Conservation (phyloP, 2,113 vertebrate species). For the Dromas ardeola region DNA sequence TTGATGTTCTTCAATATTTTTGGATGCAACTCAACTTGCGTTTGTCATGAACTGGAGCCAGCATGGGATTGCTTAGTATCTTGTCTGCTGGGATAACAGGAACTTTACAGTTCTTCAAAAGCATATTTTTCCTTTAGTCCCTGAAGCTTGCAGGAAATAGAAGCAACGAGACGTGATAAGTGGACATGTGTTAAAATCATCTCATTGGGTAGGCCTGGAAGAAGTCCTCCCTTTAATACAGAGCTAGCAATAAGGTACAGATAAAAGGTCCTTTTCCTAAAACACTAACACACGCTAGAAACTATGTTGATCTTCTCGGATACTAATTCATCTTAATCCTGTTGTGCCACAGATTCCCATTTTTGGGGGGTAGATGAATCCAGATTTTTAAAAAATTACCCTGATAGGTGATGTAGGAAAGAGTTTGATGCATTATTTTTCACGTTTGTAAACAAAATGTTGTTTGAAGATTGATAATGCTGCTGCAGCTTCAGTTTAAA, state of each 20-base stretch:
- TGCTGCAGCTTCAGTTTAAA: not conserved
- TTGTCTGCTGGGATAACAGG: not conserved
- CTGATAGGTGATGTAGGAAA: not conserved
- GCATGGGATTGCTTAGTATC: rapidly evolving
- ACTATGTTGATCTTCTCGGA: not conserved
- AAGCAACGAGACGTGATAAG: not conserved
- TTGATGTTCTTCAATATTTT: not conserved
- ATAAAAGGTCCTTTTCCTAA: not conserved
- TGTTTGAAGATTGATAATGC: not conserved
- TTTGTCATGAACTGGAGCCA: not conserved
- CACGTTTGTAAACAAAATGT: not conserved
- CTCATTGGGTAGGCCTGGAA: not conserved
- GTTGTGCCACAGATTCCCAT: not conserved
- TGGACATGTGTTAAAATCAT: not conserved
- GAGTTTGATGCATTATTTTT: not conserved
- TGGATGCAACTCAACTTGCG: not conserved
- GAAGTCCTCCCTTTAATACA: not conserved
- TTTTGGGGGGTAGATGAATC: not conserved
- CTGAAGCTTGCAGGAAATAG: not conserved
- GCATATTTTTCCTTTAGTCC: too few relatives aligned
- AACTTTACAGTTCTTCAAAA: not conserved
- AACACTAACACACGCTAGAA: not conserved
- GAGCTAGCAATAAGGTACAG: not conserved
- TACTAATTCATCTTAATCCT: not conserved
- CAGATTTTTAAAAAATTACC: not conserved